phyloP scores from a whole-genome alignment of 1,140 invertebrate species.

The Hycleus cichorii region DNA sequence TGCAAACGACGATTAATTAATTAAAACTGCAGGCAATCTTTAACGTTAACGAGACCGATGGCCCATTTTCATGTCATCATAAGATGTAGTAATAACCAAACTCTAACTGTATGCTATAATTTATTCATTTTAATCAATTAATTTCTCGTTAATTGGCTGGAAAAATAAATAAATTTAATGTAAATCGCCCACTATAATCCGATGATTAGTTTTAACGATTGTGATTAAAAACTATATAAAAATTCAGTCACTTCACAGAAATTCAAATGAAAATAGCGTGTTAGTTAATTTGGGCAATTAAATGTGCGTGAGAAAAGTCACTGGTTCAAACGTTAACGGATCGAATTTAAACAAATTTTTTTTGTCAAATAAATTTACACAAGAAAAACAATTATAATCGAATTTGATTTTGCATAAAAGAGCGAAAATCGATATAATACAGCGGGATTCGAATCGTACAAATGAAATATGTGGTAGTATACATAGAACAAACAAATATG shows the following conservation, averaged over 20 bases:
- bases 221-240: background rate
- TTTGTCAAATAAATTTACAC: too few relatives aligned
- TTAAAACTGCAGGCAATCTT: too few relatives aligned
- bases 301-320: conserved; percentile 14
- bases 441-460: conserved; percentile 1
- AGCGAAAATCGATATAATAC: background rate
- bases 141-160: too few relatives aligned
- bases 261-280: conserved; percentile 10
- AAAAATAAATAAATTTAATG: too few relatives aligned
- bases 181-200: too few relatives aligned
- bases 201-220: too few relatives aligned
- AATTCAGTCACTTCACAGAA: conserved; percentile 8
- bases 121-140: too few relatives aligned
- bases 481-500: conserved; percentile 8
- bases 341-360: conserved; percentile 8
- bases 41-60: too few relatives aligned
- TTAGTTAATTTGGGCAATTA: conserved; percentile 13
- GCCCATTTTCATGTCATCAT: too few relatives aligned
- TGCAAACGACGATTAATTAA: too few relatives aligned
- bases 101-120: too few relatives aligned
- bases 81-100: too few relatives aligned
- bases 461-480: conserved; percentile 14
- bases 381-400: background rate
- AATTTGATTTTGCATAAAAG: background rate
- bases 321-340: background rate